Evolutionary conservation across 2,797 vertebrate species (phyloP).

Genomic region (Apogon talboti): DNA sequence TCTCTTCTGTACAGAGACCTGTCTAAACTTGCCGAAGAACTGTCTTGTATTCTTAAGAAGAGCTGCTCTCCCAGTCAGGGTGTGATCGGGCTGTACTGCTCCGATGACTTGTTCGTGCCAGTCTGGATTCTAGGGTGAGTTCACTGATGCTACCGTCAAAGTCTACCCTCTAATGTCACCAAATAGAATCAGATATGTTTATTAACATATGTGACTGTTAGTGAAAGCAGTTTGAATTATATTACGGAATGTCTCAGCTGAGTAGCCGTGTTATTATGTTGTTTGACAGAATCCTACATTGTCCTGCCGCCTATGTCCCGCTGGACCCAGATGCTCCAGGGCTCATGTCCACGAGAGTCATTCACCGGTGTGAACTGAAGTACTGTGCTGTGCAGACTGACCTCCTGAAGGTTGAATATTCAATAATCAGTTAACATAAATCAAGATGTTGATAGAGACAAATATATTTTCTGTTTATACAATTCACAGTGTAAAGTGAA

Average conservation of each 20-base stretch:
- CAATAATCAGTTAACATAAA: not conserved
- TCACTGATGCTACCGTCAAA: not conserved
- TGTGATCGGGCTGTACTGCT: constrained; percentile 89
- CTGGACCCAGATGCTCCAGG: constrained; percentile 89
- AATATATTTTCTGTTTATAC: no score
- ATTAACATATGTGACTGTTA: not conserved
- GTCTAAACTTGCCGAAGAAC: constrained; percentile 65
- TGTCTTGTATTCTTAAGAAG: constrained; percentile 78
- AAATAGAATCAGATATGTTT: not conserved
- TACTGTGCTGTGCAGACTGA: constrained; percentile 89
- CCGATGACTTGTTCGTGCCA: constrained; percentile 86
- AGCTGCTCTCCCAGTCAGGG: constrained; percentile 57
- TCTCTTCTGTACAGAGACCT: constrained; percentile 81
- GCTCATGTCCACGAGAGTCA: constrained; percentile 81
- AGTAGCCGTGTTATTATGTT: not conserved
- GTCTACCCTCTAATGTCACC: not conserved
- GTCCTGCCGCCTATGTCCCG: constrained; percentile 90
- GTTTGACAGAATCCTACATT: constrained; percentile 84
- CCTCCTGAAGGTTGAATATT: constrained; percentile 82
- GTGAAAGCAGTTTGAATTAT: not conserved
- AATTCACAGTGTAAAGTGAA: not conserved
- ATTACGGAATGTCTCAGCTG: not conserved
- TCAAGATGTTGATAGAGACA: not conserved
- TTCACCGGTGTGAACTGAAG: constrained; percentile 84
- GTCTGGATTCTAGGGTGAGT: constrained; percentile 94